Percentiles rank a stretch among this genome's conserved stretches.
These are phyloP conservation scores for Scomber colias DNA, from an alignment of 2,113 vertebrate species.

Conservation along the genomic window DNA sequence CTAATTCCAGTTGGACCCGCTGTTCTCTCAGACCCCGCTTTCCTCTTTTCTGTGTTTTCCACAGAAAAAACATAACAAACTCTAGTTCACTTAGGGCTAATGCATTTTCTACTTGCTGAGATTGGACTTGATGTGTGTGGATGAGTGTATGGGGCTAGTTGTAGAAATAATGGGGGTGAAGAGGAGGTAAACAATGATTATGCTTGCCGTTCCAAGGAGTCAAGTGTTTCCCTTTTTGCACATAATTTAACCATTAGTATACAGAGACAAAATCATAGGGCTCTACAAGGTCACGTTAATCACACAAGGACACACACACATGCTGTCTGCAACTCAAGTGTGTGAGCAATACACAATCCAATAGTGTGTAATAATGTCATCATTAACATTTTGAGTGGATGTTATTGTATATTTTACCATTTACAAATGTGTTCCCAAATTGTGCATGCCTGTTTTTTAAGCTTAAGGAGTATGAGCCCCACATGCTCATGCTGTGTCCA, in stretches of 20 bases:
- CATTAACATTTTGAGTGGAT: neutral
- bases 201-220: slow-evolving; percentile 7
- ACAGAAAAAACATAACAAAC: slow-evolving; percentile 67
- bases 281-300: slow-evolving; percentile 6
- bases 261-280: neutral
- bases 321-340: neutral
- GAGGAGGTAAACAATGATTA: slow-evolving; percentile 33
- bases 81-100: slow-evolving; percentile 65
- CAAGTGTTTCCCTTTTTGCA: slow-evolving; percentile 11
- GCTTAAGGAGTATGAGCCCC: neutral
- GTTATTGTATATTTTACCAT: neutral
- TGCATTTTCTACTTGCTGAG: slow-evolving; percentile 51
- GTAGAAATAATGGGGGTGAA: slow-evolving; percentile 48
- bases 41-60: slow-evolving; percentile 46
- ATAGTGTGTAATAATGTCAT: neutral
- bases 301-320: neutral
- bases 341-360: neutral
- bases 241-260: neutral
- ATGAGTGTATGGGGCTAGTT: slow-evolving; percentile 29
- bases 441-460: neutral
- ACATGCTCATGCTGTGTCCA: slow-evolving; percentile 7
- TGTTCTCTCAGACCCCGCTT: slow-evolving; percentile 29
- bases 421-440: slow-evolving; percentile 8
- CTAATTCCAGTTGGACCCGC: slow-evolving; percentile 43
- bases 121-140: slow-evolving; percentile 52